phyloP scores from a whole-genome alignment of 2,797 vertebrate species.

The Leontopithecus rosalia region DNA sequence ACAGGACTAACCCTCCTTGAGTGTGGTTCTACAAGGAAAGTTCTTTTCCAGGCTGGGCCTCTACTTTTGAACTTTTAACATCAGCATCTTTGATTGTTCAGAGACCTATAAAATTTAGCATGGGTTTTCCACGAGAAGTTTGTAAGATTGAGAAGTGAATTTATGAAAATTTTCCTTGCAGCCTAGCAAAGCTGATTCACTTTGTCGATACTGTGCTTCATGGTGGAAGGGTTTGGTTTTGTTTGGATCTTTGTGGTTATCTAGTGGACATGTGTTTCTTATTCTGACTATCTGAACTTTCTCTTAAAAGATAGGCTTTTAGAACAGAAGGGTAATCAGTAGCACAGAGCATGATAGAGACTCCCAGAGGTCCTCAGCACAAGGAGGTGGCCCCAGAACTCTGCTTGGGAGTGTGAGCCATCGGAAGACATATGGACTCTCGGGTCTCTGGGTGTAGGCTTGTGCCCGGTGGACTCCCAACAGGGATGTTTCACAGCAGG shows the following conservation, averaged over 20 bases:
- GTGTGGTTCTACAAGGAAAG: not conserved
- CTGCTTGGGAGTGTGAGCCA: accelerated
- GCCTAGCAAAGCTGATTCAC: not conserved
- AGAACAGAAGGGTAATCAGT: not conserved
- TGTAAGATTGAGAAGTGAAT: not conserved
- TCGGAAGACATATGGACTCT: no score
- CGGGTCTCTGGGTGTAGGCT: accelerated
- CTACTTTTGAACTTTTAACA: not conserved
- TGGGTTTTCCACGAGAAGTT: not conserved
- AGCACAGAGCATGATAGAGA: not conserved
- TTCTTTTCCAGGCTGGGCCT: not conserved
- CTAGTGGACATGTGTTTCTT: slow-evolving; percentile 31
- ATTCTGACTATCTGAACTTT: slow-evolving; percentile 4
- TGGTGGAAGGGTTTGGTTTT: not conserved
- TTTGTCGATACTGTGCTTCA: not conserved
- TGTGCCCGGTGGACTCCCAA: not conserved
- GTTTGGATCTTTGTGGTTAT: slow-evolving; percentile 23
- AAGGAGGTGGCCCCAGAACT: accelerated
- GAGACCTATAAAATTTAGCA: not conserved
- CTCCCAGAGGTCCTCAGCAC: accelerated
- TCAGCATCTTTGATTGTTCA: not conserved
- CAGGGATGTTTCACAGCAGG: not conserved
- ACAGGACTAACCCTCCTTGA: not conserved
- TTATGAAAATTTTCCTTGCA: not conserved
- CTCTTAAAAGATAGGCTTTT: not conserved